These are phyloP conservation scores for Hormiphora californensis DNA, from an alignment of 37 sponge, comb jelly and placozoan genomes.

Conservation along the genomic window DNA sequence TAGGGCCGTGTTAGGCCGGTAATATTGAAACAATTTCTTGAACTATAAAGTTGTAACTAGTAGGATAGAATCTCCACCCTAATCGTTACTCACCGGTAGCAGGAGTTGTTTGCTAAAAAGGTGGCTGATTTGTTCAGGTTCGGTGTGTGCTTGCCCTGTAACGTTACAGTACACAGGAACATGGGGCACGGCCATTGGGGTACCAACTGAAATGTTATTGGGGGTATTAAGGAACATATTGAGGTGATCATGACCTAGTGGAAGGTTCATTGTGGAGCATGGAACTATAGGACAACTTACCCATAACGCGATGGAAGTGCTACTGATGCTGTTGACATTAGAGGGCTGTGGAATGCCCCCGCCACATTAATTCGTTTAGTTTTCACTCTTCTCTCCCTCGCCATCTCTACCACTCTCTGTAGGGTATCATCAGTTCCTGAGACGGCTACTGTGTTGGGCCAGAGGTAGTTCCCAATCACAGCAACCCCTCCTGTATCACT, in stretches of 20 bases:
- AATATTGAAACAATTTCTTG: not conserved
- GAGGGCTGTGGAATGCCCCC: constrained; percentile 48
- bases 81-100: constrained; percentile 29
- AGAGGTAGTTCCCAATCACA: constrained; percentile 48
- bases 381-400: not conserved
- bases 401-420: not conserved
- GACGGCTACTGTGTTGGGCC: constrained; percentile 3
- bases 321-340: not conserved
- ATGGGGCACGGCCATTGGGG: not conserved
- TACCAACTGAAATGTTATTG: not conserved
- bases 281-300: not conserved
- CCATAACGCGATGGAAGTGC: no score
- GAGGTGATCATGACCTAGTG: not conserved
- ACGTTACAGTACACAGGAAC: constrained; percentile 47
- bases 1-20: not conserved
- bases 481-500: no score
- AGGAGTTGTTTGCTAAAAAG: constrained; percentile 9
- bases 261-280: not conserved
- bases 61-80: not conserved
- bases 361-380: not conserved
- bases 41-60: not conserved
- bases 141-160: not conserved
- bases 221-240: not conserved
- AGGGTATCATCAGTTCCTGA: constrained; percentile 25
- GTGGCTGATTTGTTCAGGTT: not conserved